A percentile compares a stretch with the other conserved stretches of the same genome.
Conservation (phyloP, 2,888 invertebrate species). For the Perizoma flavofasciatum region DNA sequence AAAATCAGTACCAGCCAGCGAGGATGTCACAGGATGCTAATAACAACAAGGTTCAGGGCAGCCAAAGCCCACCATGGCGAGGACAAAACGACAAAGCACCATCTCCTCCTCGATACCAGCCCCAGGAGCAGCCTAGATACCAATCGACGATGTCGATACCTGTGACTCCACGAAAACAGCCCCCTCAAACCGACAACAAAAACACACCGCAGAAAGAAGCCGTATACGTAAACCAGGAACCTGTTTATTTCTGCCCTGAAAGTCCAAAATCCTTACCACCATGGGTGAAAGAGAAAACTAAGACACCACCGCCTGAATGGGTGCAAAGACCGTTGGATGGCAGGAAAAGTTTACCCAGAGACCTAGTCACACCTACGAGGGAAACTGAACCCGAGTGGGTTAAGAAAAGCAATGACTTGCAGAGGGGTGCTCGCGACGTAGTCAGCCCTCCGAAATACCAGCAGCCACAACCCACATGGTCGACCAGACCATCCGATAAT, state of each 20-base stretch:
- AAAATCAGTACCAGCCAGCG: slow-evolving; percentile 58
- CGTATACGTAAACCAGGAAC: slow-evolving; percentile 76
- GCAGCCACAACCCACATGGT: slow-evolving; percentile 75
- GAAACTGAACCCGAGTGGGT: slow-evolving; percentile 78
- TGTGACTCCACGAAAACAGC: slow-evolving; percentile 68
- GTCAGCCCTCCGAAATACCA: slow-evolving; percentile 75
- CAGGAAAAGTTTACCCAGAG: slow-evolving; percentile 66
- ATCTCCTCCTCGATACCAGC: slow-evolving; percentile 48
- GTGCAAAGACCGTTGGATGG: slow-evolving; percentile 70
- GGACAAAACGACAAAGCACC: slow-evolving; percentile 53
- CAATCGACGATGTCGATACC: slow-evolving; percentile 80
- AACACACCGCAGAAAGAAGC: slow-evolving; percentile 66
- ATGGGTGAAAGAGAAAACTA: slow-evolving; percentile 79
- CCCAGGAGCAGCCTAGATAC: slow-evolving; percentile 66
- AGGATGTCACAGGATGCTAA: slow-evolving; percentile 63
- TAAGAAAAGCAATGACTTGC: slow-evolving; percentile 72
- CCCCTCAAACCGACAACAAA: slow-evolving; percentile 61
- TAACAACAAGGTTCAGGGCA: slow-evolving; percentile 63
- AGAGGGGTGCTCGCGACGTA: slow-evolving; percentile 67
- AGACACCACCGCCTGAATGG: slow-evolving; percentile 79
- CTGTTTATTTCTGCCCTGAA: slow-evolving; percentile 74
- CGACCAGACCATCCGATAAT: slow-evolving; percentile 74
- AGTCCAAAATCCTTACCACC: slow-evolving; percentile 76
- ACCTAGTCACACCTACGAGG: slow-evolving; percentile 70
- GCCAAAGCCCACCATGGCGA: slow-evolving; percentile 57